Evolutionary conservation across 2,888 invertebrate genomes (phyloP).

Genomic region (Blastobasis adustella): DNA sequence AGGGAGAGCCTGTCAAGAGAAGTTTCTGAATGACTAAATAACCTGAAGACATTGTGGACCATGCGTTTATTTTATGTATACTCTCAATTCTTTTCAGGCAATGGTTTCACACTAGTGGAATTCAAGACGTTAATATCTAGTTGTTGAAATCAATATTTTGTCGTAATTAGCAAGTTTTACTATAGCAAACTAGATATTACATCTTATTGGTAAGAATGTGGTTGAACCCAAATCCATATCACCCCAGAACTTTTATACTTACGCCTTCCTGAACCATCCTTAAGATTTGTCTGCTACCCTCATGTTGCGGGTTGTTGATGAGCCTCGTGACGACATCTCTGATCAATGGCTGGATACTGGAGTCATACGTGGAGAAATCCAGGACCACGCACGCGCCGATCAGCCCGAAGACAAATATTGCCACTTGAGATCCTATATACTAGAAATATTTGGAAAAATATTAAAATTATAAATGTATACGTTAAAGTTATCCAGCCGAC

Average conservation of each 20-base stretch:
- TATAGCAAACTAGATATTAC: neutral
- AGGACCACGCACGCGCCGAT: constrained; percentile 85
- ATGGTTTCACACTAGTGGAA: no score
- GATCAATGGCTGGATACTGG: constrained; percentile 85
- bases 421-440: constrained; percentile 83
- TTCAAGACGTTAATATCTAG: no score
- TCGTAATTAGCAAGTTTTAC: no score
- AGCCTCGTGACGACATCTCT: constrained; percentile 80
- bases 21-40: no score
- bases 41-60: no score
- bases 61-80: no score
- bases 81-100: no score
- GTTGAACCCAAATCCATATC: no score
- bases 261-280: constrained; percentile 90
- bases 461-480: no score
- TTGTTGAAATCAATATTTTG: no score
- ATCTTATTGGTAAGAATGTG: neutral
- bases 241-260: constrained; percentile 39
- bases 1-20: no score
- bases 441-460: constrained; percentile 45
- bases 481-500: no score
- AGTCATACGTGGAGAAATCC: constrained; percentile 87
- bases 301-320: constrained; percentile 85
- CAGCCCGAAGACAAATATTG: constrained; percentile 81
- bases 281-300: constrained; percentile 79